Conservation (phyloP, 2,888 invertebrate genomes). For the Ectropis crepuscularia region DNA sequence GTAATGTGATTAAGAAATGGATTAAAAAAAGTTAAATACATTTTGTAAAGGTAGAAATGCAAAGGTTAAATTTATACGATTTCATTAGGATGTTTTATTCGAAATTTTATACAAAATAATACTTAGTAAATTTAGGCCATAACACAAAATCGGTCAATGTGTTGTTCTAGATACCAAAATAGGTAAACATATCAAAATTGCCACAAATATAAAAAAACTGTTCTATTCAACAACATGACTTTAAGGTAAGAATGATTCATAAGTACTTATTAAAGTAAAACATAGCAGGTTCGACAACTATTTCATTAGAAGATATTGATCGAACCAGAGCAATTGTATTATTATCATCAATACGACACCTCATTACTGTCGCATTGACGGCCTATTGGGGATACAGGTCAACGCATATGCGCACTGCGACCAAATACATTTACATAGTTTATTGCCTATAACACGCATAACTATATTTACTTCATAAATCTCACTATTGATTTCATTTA, state of each 20-base stretch:
- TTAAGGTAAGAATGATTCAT: slow-evolving; percentile 15
- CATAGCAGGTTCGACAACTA: slow-evolving; percentile 21
- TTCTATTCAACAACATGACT: background rate
- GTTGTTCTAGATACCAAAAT: slow-evolving; percentile 1
- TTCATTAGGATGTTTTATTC: too few species aligned
- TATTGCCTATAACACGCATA: slow-evolving; percentile 10
- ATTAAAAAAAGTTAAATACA: background rate
- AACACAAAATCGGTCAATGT: background rate
- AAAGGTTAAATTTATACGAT: too few species aligned
- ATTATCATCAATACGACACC: slow-evolving; percentile 60
- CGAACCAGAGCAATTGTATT: slow-evolving; percentile 52
- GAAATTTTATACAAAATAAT: too few species aligned
- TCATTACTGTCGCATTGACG: slow-evolving; percentile 75
- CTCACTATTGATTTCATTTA: background rate
- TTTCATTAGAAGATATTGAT: slow-evolving; percentile 74
- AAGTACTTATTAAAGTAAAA: slow-evolving; percentile 8
- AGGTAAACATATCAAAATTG: too few species aligned
- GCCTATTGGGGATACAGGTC: slow-evolving; percentile 78
- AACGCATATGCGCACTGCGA: slow-evolving; percentile 67
- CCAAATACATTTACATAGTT: slow-evolving; percentile 38
- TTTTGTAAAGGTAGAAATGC: background rate
- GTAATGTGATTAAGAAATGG: background rate
- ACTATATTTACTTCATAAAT: background rate
- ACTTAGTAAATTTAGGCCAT: background rate
- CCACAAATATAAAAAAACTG: too few species aligned